These are phyloP conservation scores for Lophius piscatorius DNA, from an alignment of 2,113 vertebrate species.

Conservation along the genomic window DNA sequence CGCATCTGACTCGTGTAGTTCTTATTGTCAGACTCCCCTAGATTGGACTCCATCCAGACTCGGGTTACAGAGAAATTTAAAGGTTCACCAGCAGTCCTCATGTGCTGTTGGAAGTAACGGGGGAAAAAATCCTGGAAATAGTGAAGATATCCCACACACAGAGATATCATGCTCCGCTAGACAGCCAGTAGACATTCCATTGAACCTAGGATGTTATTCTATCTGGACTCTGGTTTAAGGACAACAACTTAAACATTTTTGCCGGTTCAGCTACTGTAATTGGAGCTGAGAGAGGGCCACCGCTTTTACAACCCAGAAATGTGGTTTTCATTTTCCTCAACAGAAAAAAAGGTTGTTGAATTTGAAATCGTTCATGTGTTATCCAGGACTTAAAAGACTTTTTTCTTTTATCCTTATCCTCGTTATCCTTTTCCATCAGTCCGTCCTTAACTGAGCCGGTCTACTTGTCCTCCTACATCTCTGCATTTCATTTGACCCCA, in stretches of 20 bases:
- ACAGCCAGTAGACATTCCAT: background rate
- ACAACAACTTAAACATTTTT: slow-evolving; percentile 2
- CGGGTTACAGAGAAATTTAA: background rate
- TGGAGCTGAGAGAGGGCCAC: background rate
- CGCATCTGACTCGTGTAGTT: slow-evolving; percentile 36
- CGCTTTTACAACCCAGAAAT: slow-evolving; percentile 17
- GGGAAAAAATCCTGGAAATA: slow-evolving; percentile 15
- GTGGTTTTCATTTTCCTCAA: slow-evolving; percentile 29
- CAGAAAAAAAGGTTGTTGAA: slow-evolving; percentile 25
- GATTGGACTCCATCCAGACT: slow-evolving; percentile 40
- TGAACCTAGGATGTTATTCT: slow-evolving; percentile 1
- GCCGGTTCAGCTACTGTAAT: slow-evolving; percentile 29
- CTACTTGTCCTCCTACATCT: too few relatives aligned
- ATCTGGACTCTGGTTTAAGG: slow-evolving; percentile 13
- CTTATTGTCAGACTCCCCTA: slow-evolving; percentile 30
- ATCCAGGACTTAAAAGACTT: too few relatives aligned
- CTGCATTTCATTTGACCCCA: too few relatives aligned
- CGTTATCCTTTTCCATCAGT: too few relatives aligned
- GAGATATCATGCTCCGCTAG: slow-evolving; percentile 14
- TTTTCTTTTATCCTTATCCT: too few relatives aligned
- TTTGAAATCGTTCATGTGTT: slow-evolving; percentile 1
- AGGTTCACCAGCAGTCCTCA: slow-evolving; percentile 3
- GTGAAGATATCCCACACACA: slow-evolving; percentile 5
- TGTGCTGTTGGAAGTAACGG: slow-evolving; percentile 13
- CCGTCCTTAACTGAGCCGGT: too few relatives aligned